Base-by-base conservation (phyloP, 2,888 invertebrate species). In the Helicoverpa assulta region DNA sequence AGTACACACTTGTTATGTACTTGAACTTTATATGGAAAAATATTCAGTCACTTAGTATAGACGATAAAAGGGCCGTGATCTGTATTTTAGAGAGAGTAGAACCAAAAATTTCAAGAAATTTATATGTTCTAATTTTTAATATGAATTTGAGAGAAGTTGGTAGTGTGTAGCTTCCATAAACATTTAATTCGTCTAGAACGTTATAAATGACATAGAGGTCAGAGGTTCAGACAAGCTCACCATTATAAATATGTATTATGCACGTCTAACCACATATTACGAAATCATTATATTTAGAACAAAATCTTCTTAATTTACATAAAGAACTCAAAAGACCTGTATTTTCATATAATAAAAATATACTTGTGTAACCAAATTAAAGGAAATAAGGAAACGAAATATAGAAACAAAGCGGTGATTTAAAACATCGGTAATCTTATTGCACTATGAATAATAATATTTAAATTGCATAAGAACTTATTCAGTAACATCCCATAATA, bases 11-110 rank as follows among this genome's bases (percentile, higher is more conserved):
- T 63, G 71, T 66, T 73, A 70, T 56, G 58, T 76, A 67, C 67
- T 81, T 83, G 70, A 81, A 76, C 69, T 81, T 50, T 71, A 67
- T 73, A 83, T 65, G 70, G 81, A 52, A 67, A 70, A 61, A 63
- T 67, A 67, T 60, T 54, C 53, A 37, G 64, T 51, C 40, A 54
- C 5, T 60, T 8, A 7, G 21, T 40, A 16, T 37, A 37, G 18
- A 55, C 16, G 16, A 43, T 43, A 43, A 33, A 6, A 12, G 19
- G 14, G 14, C 21, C 10, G 26, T 6, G 37, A 0, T 71, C 33
- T 0, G 0, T 33, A 33, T 10, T 12, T 37, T 37, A 37, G 37
- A 37, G 37, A 2, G 1, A 10, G 1, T 14, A 40, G 40, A 40
- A 40, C 14, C 12, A 40, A 40, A 4, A 2, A 40, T 14, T 12